Evolutionary conservation across 2,113 vertebrate genomes (phyloP).

Genomic region (Eulemur rufifrons): DNA sequence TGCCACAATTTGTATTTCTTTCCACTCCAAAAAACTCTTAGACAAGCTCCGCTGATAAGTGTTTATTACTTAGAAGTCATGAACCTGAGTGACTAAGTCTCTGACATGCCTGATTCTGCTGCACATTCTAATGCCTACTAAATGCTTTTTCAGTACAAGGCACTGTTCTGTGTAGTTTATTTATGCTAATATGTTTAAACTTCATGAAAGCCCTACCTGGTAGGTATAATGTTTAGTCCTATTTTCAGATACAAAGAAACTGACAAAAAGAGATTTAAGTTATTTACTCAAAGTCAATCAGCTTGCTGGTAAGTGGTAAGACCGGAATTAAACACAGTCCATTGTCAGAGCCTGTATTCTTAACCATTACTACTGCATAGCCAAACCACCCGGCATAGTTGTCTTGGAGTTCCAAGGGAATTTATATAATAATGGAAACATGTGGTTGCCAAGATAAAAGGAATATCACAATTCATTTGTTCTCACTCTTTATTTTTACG

Average conservation of each 20-base stretch:
- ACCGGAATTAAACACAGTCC: neutral
- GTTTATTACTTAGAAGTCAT: neutral
- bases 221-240: neutral
- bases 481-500: neutral
- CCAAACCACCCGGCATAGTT: neutral
- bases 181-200: neutral
- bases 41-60: neutral
- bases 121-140: neutral
- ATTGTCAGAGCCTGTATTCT: neutral
- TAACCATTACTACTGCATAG: neutral
- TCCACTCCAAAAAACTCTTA: neutral
- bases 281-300: neutral
- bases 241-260: neutral
- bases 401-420: neutral
- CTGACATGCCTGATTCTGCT: neutral
- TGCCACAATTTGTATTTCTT: neutral
- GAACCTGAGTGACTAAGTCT: neutral
- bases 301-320: neutral
- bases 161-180: neutral
- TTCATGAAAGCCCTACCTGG: neutral
- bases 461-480: neutral
- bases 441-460: neutral
- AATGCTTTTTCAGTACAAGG: neutral
- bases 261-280: neutral
- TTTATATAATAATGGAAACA: neutral